Conservation (phyloP, 2,113 vertebrate species). For the Calidris pygmaea region DNA sequence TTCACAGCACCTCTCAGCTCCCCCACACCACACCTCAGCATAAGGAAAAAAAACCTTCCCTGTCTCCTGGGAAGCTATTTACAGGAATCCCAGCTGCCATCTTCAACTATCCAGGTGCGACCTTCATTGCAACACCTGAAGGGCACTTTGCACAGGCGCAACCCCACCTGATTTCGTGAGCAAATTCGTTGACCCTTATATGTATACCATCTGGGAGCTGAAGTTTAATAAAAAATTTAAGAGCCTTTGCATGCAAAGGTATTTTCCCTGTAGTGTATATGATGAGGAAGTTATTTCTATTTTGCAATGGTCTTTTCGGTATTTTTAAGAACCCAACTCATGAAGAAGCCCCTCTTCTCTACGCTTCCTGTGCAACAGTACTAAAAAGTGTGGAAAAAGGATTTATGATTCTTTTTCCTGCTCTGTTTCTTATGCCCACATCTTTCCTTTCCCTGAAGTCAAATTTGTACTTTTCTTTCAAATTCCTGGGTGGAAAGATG, state of each 20-base stretch:
- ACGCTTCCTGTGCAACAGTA: neutral
- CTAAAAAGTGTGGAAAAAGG: neutral
- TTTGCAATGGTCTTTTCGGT: neutral
- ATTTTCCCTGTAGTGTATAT: neutral
- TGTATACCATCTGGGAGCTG: neutral
- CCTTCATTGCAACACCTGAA: neutral
- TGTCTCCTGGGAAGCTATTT: neutral
- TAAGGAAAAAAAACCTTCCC: neutral
- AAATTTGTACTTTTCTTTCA: neutral
- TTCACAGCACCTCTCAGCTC: neutral
- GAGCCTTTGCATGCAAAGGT: neutral
- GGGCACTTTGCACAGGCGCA: neutral
- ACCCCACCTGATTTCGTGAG: neutral
- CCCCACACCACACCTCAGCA: rapidly evolving
- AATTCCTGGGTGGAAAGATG: neutral
- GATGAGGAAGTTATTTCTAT: neutral
- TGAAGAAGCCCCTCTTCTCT: neutral
- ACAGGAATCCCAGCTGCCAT: neutral
- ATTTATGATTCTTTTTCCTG: neutral
- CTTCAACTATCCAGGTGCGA: neutral
- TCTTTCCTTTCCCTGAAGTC: neutral
- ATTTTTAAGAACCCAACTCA: neutral
- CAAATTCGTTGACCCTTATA: neutral
- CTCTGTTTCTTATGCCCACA: neutral
- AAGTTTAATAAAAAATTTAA: neutral